A percentile compares a stretch with the other conserved stretches of the same genome.
Evolutionary conservation across 2,797 vertebrate genomes (phyloP).

Genomic region (Tokudaia muenninki): DNA sequence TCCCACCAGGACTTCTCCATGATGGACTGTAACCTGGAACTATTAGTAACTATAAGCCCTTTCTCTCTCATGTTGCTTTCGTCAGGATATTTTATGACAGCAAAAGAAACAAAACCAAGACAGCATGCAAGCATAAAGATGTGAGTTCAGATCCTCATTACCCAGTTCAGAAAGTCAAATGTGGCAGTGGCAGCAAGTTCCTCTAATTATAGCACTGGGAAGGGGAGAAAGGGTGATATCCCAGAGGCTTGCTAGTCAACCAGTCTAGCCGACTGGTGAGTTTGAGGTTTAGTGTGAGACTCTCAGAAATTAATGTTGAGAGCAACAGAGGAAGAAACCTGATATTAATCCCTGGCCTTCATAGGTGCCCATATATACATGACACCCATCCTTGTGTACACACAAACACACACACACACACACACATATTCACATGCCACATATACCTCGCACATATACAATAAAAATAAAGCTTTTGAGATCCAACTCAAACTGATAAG

Average conservation of each 20-base stretch:
- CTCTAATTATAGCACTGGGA: background rate
- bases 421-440: background rate
- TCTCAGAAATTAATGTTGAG: background rate
- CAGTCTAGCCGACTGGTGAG: background rate
- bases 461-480: background rate
- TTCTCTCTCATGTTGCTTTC: background rate
- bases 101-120: background rate
- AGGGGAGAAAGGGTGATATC: background rate
- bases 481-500: background rate
- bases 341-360: background rate
- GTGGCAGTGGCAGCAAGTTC: background rate
- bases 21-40: background rate
- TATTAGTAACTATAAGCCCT: background rate
- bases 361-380: background rate
- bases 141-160: background rate
- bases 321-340: background rate
- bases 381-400: background rate
- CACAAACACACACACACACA: background rate
- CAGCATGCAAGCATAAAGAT: background rate
- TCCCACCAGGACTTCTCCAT: too few relatives aligned
- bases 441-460: background rate
- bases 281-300: background rate
- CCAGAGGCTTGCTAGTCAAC: background rate
- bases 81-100: background rate
- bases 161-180: background rate